Conservation (phyloP, 2,113 vertebrate species). For the Chionis minor region DNA sequence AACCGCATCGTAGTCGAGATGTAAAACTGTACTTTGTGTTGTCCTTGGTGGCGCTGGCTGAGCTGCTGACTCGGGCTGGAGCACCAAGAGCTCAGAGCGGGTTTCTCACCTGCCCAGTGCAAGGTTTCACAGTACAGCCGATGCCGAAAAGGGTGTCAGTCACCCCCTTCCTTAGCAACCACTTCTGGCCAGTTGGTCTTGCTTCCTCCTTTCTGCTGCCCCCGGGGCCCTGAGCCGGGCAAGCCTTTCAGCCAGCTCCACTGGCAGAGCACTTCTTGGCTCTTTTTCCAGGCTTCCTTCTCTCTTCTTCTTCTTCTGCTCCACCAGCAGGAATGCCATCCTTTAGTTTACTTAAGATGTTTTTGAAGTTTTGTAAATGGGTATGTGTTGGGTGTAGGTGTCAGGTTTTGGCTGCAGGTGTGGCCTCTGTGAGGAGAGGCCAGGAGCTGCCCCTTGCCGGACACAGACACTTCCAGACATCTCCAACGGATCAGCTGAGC, state of each 20-base stretch:
- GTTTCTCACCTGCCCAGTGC: neutral
- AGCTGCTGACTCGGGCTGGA: neutral
- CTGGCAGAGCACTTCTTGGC: neutral
- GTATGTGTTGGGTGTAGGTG: neutral
- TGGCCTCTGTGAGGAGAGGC: neutral
- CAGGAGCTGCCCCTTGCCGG: fast-evolving
- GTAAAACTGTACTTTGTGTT: neutral
- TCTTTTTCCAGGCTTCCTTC: neutral
- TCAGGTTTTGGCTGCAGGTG: neutral
- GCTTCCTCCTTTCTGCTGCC: neutral
- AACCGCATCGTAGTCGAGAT: neutral
- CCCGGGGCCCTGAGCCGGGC: fast-evolving
- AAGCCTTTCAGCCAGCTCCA: neutral
- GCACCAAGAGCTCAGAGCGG: neutral
- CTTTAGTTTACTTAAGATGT: neutral
- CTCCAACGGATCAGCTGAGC: neutral
- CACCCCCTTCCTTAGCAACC: neutral
- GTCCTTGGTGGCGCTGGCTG: neutral
- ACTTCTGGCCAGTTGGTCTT: neutral
- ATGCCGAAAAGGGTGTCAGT: neutral
- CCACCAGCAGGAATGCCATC: neutral
- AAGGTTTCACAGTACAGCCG: neutral
- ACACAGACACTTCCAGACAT: neutral
- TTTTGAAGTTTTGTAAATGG: neutral
- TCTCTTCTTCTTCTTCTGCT: neutral